These are phyloP conservation scores for Aphyosemion australe DNA, from an alignment of 2,113 vertebrate species.

Conservation along the genomic window DNA sequence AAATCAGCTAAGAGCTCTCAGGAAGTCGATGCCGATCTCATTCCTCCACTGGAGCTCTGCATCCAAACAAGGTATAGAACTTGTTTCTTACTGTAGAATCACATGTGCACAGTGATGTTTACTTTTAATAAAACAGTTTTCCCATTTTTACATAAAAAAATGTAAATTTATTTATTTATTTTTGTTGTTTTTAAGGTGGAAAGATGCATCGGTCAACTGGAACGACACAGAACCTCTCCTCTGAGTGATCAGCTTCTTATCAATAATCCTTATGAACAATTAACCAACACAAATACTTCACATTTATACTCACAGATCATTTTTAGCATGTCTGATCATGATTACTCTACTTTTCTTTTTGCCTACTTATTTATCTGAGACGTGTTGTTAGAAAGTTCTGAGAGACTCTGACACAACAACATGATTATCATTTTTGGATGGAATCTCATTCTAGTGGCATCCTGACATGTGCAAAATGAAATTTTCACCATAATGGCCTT, in stretches of 20 bases:
- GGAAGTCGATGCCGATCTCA: conserved; percentile 78
- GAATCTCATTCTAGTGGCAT: background rate
- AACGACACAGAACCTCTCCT: conserved; percentile 94
- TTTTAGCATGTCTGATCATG: background rate
- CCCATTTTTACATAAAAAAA: no score
- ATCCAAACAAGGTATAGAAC: conserved; percentile 88
- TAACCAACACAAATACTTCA: background rate
- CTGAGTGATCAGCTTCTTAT: conserved; percentile 66
- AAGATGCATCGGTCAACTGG: conserved; percentile 87
- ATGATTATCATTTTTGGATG: background rate
- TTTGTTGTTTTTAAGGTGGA: conserved; percentile 81
- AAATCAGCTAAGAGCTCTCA: conserved; percentile 63
- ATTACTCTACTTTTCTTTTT: background rate
- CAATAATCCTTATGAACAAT: background rate
- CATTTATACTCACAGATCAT: background rate
- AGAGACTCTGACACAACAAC: no score
- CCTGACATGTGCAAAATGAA: background rate
- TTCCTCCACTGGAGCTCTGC: conserved; percentile 91
- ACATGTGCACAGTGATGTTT: no score
- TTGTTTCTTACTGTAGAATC: background rate
- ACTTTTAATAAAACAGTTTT: no score
- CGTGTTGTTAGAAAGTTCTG: no score
- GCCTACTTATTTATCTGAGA: no score
- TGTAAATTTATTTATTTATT: background rate
- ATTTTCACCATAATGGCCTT: conserved; percentile 44